Base-by-base conservation (phyloP, 2,888 invertebrate genomes). In the Tetrapedia diversipes region DNA sequence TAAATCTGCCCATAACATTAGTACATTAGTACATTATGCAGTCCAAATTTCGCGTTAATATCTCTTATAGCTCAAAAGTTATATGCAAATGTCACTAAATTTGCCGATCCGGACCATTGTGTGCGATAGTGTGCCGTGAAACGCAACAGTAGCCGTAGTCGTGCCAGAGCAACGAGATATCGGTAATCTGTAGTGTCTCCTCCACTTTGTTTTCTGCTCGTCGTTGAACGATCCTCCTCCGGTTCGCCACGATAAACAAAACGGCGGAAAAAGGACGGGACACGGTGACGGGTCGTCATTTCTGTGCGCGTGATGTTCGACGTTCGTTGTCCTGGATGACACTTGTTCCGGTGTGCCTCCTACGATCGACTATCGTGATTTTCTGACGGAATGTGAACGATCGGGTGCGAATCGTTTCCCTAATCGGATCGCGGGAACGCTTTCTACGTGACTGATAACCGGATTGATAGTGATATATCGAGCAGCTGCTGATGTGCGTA, bases 91-190 rank as follows among this genome's bases (percentile, higher is more conserved):
- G n/a, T n/a, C n/a, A n/a, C n/a, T n/a, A n/a, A n/a, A n/a, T n/a
- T n/a, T n/a, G 2, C 10, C 7, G 43, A 7, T 16, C 7, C 27
- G 45, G n/a, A 1, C 37, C 49, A 27, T 22, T 24, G 24, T 4
- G 7, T 37, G 10, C 11, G n/a, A 22, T 14, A 29, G 16, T 22
- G 7, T 4, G 34, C 8, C 49, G 45, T 47, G 32, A 49, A 63
- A 51, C 41, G 57, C 45, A 1, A 24, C 63, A 54, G 41, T 34
- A 39, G 63, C 67, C 61, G 41, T 51, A 39, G 63, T 63, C 45
- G 59, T 45, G 45, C 47, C 41, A 65, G 70, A 47, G 57, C 39
- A 34, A 43, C 49, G 61, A 73, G 76, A 77, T 77, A 77, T 45
- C 51, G 39, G n/a, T 47, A 77, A 74, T 77, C 67, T 61, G 51